Conservation (phyloP, 2,888 invertebrate genomes). For the Beris morrisii region DNA sequence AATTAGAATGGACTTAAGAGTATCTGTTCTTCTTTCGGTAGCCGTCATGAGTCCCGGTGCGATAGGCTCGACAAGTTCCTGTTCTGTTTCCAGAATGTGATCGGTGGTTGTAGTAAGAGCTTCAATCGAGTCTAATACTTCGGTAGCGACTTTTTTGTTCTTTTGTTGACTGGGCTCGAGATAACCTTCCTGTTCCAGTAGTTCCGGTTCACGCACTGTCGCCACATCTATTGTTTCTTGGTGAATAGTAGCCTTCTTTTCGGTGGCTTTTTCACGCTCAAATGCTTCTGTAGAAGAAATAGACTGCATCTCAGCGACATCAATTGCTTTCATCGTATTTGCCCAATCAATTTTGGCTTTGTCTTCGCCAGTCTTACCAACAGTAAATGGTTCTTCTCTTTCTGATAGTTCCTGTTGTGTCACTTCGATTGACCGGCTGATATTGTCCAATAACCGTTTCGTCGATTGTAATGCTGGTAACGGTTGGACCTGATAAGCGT, state of each 20-base stretch:
- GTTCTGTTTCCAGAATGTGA: constrained; percentile 56
- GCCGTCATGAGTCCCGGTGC: constrained; percentile 44
- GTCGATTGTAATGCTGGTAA: constrained; percentile 54
- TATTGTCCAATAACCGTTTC: constrained; percentile 50
- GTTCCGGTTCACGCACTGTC: neutral
- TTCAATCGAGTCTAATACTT: constrained; percentile 36
- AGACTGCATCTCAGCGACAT: constrained; percentile 41
- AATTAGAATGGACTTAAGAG: constrained; percentile 56
- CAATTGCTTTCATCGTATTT: constrained; percentile 44
- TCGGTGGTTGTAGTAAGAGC: constrained; percentile 57
- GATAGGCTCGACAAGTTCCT: constrained; percentile 43
- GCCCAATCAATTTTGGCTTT: constrained; percentile 48
- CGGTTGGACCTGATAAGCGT: constrained; percentile 46
- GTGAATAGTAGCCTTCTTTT: neutral
- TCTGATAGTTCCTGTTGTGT: constrained; percentile 58
- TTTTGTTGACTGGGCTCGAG: constrained; percentile 35
- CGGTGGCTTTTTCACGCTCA: neutral
- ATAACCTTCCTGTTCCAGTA: constrained; percentile 53
- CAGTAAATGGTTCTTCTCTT: constrained; percentile 52
- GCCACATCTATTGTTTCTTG: neutral
- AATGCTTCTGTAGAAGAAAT: neutral
- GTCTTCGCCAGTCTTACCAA: constrained; percentile 44
- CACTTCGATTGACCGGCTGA: constrained; percentile 50
- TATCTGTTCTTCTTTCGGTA: constrained; percentile 51
- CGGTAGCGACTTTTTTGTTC: constrained; percentile 1